These are phyloP conservation scores for Chydorus sphaericus DNA, from an alignment of 2,888 invertebrate species.

Conservation along the genomic window DNA sequence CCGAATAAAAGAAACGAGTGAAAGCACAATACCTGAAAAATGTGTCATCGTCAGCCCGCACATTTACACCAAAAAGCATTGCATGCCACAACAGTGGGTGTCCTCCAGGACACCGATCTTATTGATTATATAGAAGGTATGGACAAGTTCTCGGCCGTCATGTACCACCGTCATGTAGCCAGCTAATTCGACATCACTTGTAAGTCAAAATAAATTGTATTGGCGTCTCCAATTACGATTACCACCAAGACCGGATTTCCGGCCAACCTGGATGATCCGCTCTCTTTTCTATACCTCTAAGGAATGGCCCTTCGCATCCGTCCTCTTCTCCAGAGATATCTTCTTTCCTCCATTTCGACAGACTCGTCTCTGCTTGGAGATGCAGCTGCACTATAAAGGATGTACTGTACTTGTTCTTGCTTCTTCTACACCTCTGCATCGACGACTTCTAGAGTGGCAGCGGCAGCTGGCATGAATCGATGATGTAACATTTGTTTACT, in stretches of 20 bases:
- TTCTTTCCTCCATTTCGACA: slow-evolving; percentile 59
- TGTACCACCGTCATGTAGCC: slow-evolving; percentile 81
- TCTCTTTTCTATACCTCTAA: too few species aligned
- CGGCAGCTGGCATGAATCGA: background rate
- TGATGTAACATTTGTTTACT: slow-evolving; percentile 32
- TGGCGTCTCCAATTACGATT: background rate
- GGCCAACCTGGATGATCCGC: too few species aligned
- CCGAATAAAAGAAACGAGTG: slow-evolving; percentile 62
- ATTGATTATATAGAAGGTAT: slow-evolving; percentile 35
- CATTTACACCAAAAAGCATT: slow-evolving; percentile 31
- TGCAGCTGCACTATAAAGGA: slow-evolving; percentile 7
- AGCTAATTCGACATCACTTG: slow-evolving; percentile 40
- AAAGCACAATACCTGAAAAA: slow-evolving; percentile 70
- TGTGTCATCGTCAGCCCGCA: slow-evolving; percentile 38
- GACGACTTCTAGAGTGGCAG: too few species aligned
- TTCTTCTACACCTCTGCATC: background rate
- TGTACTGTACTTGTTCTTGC: slow-evolving; percentile 6
- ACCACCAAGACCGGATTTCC: background rate
- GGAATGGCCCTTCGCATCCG: slow-evolving; percentile 8
- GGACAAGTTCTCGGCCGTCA: slow-evolving; percentile 69
- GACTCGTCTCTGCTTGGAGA: slow-evolving; percentile 35
- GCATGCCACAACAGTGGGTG: slow-evolving; percentile 56
- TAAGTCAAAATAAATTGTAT: slow-evolving; percentile 12
- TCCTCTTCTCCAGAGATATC: slow-evolving; percentile 31
- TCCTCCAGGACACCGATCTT: slow-evolving; percentile 59